phyloP scores from a whole-genome alignment of 1,140 invertebrate genomes.

The Zaprionus inermis region DNA sequence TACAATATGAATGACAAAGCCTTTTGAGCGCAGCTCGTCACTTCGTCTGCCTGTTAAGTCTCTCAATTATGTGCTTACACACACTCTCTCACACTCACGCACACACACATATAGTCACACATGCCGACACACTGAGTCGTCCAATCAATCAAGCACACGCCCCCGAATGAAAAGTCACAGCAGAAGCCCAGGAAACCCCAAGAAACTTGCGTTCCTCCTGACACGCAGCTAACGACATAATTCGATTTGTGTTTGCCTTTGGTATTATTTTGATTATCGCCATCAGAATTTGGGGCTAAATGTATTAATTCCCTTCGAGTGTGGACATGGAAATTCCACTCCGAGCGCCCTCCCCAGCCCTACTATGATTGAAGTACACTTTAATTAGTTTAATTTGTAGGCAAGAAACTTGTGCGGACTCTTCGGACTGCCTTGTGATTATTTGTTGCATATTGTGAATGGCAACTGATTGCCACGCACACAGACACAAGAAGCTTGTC shows the following conservation, averaged over 20 bases:
- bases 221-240: slow-evolving; percentile 57
- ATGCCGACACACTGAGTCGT: slow-evolving; percentile 7
- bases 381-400: slow-evolving; percentile 80
- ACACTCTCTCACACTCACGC: neutral
- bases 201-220: slow-evolving; percentile 21
- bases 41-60: slow-evolving; percentile 7
- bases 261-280: slow-evolving; percentile 62
- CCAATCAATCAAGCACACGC: slow-evolving; percentile 47
- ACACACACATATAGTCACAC: neutral
- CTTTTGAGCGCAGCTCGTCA: slow-evolving; percentile 15
- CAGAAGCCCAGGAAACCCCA: slow-evolving; percentile 2
- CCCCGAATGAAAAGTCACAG: slow-evolving; percentile 31
- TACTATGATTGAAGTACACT: slow-evolving; percentile 47
- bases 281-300: slow-evolving; percentile 42
- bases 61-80: slow-evolving; percentile 17
- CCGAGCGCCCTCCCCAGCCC: neutral
- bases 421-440: slow-evolving; percentile 46
- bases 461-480: slow-evolving; percentile 44
- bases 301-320: slow-evolving; percentile 57
- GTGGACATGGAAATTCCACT: slow-evolving; percentile 2
- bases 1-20: slow-evolving; percentile 23
- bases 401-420: slow-evolving; percentile 34
- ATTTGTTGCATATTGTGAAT: slow-evolving; percentile 46
- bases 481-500: too few relatives aligned
- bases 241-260: slow-evolving; percentile 62